Evolutionary conservation across 1,140 invertebrate genomes (phyloP), one percentile per base, ranked within the genome.

Genomic region (Calliphora vicina): DNA sequence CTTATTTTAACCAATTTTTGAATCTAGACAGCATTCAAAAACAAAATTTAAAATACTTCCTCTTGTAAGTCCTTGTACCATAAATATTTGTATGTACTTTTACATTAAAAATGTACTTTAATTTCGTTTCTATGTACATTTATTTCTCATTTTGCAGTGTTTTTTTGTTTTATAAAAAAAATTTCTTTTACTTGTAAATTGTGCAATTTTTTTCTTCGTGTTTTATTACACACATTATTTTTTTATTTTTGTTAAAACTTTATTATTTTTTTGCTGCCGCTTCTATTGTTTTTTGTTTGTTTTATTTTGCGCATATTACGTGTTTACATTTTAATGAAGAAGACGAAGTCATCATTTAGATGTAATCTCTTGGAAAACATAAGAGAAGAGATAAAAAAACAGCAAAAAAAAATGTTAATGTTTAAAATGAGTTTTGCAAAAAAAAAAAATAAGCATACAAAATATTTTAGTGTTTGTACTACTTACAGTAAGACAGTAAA

Each of bases 161-260:
- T 61, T 61, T 61, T 61, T 61, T 61, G 0, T 6, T 61, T 6
- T n/a, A n/a, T n/a, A n/a, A n/a, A 8, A 67, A 1, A 67, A 67
- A 67, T 67, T 67, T 67, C 61, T 67, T 67, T 67, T 67, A n/a
- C n/a, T 67, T 67, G 61, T 67, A 67, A 67, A 67, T 67, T 67
- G 61, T 67, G 61, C n/a, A 67, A 67, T 23, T 67, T 67, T 57
- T 57, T 57, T 57, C 10, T 57, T n/a, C n/a, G n/a, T n/a, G n/a
- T n/a, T 17, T 57, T 57, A 57, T 57, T 57, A 57, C 50, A 57
- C 4, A 67, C 15, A 67, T n/a, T 23, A 67, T 67, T 23, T 23
- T n/a, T 61, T 61, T 61, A 17, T 57, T 61, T 67, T 67, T 67
- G 2, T 57, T 57, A 15, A 17, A n/a, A 67, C 20, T 67, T 67